Base-by-base conservation (phyloP, 2,888 invertebrate species). In the Lasioglossum figueresi region DNA sequence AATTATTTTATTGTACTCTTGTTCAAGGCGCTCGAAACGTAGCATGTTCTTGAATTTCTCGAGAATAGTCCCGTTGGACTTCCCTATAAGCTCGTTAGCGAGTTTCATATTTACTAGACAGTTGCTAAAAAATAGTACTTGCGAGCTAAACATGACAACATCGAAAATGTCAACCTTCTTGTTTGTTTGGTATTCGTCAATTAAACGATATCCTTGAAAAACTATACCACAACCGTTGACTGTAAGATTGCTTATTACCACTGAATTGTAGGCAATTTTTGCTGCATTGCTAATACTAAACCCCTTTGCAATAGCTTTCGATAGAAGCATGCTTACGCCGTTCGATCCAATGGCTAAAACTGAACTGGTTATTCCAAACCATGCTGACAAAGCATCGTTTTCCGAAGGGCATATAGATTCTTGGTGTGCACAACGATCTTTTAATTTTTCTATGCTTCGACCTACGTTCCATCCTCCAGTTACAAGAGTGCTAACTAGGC, bases 111-210 rank as follows among this genome's bases (percentile, higher is more conserved):
- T 93, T 0, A 93, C 34, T n/a, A 93, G 84, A 12, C 91, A 76
- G 40, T 93, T 92, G 8, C 89, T 85, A 27, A 94, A 91, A 68
- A 94, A 93, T 31, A 94, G 85, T 0, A 92, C 19, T 27, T 93
- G 92, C 0, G 91, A 82, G 1, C 81, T 56, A 5, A 94, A 84
- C 34, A 88, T 78, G 2, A 90, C 48, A 2, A 90, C 45, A 14
- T 93, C 91, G 14, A 59, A 37, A 0, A 68, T 0, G 6, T 86
- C 86, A 19, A 92, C 10, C 6, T 79, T 59, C 2, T 80, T 78
- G 0, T 59, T 80, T 12, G 88, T 82, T 5, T 34, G 48, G 31
- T 82, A 89, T 19, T 88, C 91, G 2, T 84, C 73, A 68, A 89
- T 89, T 14, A 92, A 88, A 48, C 86, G 83, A 63, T 86, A 91